Conservation (phyloP, 37 sponge, comb jelly and placozoan species). For the Oopsacas minuta region DNA sequence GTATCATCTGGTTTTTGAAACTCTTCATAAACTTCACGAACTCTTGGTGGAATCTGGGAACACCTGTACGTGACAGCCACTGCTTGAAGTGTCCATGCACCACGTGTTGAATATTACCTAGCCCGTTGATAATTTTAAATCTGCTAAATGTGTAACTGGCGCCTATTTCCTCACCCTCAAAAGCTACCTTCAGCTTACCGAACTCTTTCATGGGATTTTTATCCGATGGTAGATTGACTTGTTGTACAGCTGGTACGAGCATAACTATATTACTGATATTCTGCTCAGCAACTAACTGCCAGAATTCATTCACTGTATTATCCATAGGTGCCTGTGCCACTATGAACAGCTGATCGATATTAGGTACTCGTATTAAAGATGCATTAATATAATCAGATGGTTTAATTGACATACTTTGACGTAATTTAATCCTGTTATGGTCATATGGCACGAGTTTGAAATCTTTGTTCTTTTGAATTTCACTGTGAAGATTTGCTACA, state of each 20-base stretch:
- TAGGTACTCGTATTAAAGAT: background rate
- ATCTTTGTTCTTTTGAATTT: background rate
- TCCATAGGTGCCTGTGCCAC: background rate
- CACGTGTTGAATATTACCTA: background rate
- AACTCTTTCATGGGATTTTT: background rate
- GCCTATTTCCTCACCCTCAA: background rate
- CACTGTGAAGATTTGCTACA: background rate
- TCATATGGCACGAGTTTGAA: conserved; percentile 8
- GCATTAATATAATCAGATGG: background rate
- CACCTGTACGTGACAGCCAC: background rate
- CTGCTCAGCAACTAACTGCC: background rate
- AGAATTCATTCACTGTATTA: background rate
- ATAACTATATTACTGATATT: background rate
- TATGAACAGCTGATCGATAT: conserved; percentile 3
- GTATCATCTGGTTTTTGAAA: background rate
- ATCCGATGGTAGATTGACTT: background rate
- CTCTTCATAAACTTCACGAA: background rate
- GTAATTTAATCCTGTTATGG: background rate
- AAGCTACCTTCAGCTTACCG: background rate
- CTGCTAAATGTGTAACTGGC: background rate
- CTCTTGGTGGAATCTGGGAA: background rate
- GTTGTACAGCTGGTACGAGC: background rate
- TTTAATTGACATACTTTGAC: background rate
- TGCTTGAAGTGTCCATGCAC: conserved; percentile 1
- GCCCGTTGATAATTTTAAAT: background rate